Conservation (phyloP, 1,140 invertebrate species). For the Euborellia annulipes region DNA sequence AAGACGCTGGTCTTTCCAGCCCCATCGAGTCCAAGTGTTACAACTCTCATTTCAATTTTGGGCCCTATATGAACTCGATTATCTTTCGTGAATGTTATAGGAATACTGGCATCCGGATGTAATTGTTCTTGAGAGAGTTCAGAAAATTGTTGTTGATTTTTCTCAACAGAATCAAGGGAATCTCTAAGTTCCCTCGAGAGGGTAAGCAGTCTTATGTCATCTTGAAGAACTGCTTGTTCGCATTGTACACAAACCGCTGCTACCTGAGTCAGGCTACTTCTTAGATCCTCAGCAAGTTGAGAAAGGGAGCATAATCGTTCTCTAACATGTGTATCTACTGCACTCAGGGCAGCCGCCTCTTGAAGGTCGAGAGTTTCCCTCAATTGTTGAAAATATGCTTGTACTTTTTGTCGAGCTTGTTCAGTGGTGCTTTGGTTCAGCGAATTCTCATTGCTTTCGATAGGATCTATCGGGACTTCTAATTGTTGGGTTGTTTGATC, state of each 20-base stretch:
- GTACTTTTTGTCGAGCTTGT: constrained; percentile 30
- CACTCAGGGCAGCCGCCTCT: constrained; percentile 37
- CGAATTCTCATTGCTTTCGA: too few relatives aligned
- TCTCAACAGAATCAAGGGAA: constrained; percentile 35
- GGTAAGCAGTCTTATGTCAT: constrained; percentile 37
- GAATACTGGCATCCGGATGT: constrained; percentile 38
- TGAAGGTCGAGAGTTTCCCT: constrained; percentile 35
- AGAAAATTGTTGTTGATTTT: constrained; percentile 41
- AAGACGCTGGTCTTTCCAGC: constrained; percentile 46
- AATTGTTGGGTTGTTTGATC: constrained; percentile 28
- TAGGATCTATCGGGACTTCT: too few relatives aligned
- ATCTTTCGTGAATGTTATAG: constrained; percentile 48
- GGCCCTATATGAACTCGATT: constrained; percentile 46
- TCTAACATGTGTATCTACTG: constrained; percentile 39
- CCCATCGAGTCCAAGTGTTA: constrained; percentile 37
- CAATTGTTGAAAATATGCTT: constrained; percentile 37
- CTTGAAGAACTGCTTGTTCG: constrained; percentile 36
- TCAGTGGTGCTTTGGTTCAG: constrained; percentile 29
- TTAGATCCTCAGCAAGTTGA: constrained; percentile 41
- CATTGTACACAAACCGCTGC: constrained; percentile 39
- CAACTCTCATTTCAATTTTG: constrained; percentile 45
- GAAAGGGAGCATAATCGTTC: constrained; percentile 38
- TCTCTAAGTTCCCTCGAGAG: constrained; percentile 35
- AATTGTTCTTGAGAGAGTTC: constrained; percentile 38
- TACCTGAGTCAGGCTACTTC: constrained; percentile 36